Evolutionary conservation across 1,140 invertebrate genomes (phyloP).

Genomic region (Babylonia areolata): DNA sequence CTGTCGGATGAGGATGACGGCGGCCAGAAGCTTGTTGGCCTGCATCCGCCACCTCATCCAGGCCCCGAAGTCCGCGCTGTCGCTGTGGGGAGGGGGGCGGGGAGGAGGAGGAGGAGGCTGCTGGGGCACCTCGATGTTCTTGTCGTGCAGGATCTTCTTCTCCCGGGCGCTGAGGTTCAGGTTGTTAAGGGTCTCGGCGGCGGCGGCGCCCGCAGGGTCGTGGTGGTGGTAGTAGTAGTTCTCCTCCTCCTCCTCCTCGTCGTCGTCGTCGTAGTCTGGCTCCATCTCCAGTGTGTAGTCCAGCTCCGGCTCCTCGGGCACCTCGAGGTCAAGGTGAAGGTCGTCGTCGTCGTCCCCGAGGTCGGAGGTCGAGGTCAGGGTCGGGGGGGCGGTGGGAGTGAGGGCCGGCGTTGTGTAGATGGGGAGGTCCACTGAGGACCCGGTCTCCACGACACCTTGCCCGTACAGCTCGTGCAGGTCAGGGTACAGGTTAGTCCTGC

Average conservation of each 20-base stretch:
- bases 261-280: conserved; percentile 35
- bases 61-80: conserved; percentile 13
- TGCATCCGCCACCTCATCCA: conserved; percentile 40
- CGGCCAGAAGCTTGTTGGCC: conserved; percentile 31
- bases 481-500: background rate
- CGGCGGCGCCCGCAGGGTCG: no score
- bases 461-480: conserved; percentile 29
- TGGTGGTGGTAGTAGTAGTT: background rate
- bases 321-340: conserved; percentile 23
- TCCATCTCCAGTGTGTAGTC: conserved; percentile 23
- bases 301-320: conserved; percentile 33
- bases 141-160: conserved; percentile 37
- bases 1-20: conserved; percentile 28
- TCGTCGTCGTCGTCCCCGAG: background rate
- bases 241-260: background rate
- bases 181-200: conserved; percentile 4
- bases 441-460: conserved; percentile 26
- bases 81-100: background rate
- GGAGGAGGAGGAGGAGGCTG: background rate
- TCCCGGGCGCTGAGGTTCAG: conserved; percentile 26
- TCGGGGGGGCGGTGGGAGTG: background rate
- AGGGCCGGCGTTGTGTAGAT: background rate
- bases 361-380: background rate
- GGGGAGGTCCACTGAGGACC: conserved; percentile 32
- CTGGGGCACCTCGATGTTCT: conserved; percentile 25